Evolutionary conservation across 35 echinoderm and acorn worm genomes (phyloP), one percentile per base, ranked within the genome.

Genomic region (Ophiothrix spiculata): DNA sequence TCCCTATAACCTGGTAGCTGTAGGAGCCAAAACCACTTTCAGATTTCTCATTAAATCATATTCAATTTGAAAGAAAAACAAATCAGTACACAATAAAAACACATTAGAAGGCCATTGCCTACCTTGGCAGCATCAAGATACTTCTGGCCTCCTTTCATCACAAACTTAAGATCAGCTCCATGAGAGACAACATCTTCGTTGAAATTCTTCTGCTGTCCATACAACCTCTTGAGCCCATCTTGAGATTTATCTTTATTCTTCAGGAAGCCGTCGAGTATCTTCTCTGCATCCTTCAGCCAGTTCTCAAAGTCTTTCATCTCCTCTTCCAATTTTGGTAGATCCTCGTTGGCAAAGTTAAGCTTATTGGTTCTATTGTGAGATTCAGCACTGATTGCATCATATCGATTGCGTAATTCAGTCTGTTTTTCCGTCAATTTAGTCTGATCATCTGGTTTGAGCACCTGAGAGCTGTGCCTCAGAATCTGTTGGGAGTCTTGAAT

Each of bases 91-190:
- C 14, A 76, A 23, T 54, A 79, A 78, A 78, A 36, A 39, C 33
- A 41, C 17, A 4, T 40, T 8, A n/a, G n/a, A n/a, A n/a, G n/a
- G n/a, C n/a, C 1, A 79, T 38, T 16, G 4, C 39, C 69, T 81
- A 99, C 96, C 92, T 99, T 99, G 0, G 92, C 86, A 8, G 89
- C 81, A 32, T 99, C 96, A 40, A 99, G 69, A 32, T 78, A 89
- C 39, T 99, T 99, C 81, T 94, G 96, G n/a, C 96, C 96, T n/a
- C 88, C 92, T 75, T 94, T 99, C 33, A 93, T 83, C 39, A 92
- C 92, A 86, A 94, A 99, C 89, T 99, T 99, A 39, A 99, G 60
- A 54, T 99, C 96, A 45, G 96, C 91, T 42, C 88, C 89, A 37
- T 99, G 96, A 33, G 85, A 83, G 35, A 93, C 86, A 25, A 99